Percentiles rank a stretch among this genome's conserved stretches.
phyloP scores from a whole-genome alignment of 2,888 invertebrate species.

The Pammene fasciana region DNA sequence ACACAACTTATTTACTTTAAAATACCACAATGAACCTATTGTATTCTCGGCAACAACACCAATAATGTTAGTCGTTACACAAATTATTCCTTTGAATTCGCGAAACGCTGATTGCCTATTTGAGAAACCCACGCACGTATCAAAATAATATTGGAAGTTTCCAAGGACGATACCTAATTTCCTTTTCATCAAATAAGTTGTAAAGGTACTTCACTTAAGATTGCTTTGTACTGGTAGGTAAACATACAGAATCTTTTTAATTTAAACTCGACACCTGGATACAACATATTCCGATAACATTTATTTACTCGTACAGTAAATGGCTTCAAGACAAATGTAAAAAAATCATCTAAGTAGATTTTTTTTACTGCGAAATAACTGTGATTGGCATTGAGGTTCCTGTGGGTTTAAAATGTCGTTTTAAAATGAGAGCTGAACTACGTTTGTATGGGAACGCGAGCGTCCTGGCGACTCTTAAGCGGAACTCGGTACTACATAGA shows the following conservation, averaged over 20 bases:
- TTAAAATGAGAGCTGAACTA: too few species aligned
- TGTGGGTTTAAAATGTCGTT: too few species aligned
- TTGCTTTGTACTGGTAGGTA: slow-evolving; percentile 18
- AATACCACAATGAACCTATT: slow-evolving; percentile 15
- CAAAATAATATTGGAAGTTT: slow-evolving; percentile 38
- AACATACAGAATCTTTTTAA: background rate
- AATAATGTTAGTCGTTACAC: slow-evolving; percentile 23
- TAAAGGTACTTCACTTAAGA: slow-evolving; percentile 14
- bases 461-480: too few species aligned
- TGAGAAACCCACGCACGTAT: slow-evolving; percentile 39
- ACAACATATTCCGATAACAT: too few species aligned
- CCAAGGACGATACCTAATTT: slow-evolving; percentile 36
- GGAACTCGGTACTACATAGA: too few species aligned
- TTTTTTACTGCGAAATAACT: too few species aligned
- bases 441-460: too few species aligned
- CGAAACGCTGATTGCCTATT: slow-evolving; percentile 22
- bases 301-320: too few species aligned
- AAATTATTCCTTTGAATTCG: slow-evolving; percentile 38
- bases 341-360: too few species aligned
- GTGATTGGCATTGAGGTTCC: too few species aligned
- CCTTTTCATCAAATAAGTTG: slow-evolving; percentile 38
- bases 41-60: slow-evolving; percentile 28
- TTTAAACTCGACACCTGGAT: background rate
- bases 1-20: slow-evolving; percentile 22
- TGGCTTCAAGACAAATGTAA: too few species aligned